A percentile compares a stretch with the other conserved stretches of the same genome.
phyloP scores from a whole-genome alignment of 2,888 invertebrate species.

The Lasioglossum villosulum region DNA sequence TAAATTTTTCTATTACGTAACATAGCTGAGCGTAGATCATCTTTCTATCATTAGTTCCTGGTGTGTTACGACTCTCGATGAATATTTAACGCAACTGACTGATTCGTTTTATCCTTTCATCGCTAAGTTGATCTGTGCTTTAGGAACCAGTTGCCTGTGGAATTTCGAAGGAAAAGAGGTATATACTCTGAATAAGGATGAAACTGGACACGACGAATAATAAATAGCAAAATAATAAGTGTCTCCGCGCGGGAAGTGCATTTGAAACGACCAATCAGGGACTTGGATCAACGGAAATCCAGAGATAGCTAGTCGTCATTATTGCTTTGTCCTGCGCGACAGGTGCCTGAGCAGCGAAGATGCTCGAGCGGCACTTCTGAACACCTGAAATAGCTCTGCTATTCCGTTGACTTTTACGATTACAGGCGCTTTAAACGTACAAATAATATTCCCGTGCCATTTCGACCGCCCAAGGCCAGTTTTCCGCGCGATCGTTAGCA shows the following conservation, averaged over 20 bases:
- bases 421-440: constrained; percentile 15
- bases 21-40: constrained; percentile 29
- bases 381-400: constrained; percentile 6
- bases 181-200: not conserved
- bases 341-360: constrained; percentile 49
- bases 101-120: constrained; percentile 47
- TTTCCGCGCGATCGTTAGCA: constrained; percentile 19
- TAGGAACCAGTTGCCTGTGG: constrained; percentile 8
- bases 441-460: constrained; percentile 6
- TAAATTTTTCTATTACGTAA: constrained; percentile 40
- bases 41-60: constrained; percentile 30
- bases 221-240: constrained; percentile 7
- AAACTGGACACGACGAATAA: not conserved
- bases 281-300: constrained; percentile 37
- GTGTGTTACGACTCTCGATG: constrained; percentile 11
- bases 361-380: not conserved
- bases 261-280: constrained; percentile 22
- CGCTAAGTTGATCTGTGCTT: constrained; percentile 21
- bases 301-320: constrained; percentile 35
- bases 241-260: not conserved
- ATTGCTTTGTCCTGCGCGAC: constrained; percentile 42
- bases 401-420: constrained; percentile 34
- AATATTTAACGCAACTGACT: constrained; percentile 47
- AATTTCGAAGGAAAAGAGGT: constrained; percentile 21
- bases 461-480: constrained; percentile 25